A percentile compares a stretch with the other conserved stretches of the same genome.
Conservation (phyloP, 2,113 vertebrate genomes). For the Passer montanus region DNA sequence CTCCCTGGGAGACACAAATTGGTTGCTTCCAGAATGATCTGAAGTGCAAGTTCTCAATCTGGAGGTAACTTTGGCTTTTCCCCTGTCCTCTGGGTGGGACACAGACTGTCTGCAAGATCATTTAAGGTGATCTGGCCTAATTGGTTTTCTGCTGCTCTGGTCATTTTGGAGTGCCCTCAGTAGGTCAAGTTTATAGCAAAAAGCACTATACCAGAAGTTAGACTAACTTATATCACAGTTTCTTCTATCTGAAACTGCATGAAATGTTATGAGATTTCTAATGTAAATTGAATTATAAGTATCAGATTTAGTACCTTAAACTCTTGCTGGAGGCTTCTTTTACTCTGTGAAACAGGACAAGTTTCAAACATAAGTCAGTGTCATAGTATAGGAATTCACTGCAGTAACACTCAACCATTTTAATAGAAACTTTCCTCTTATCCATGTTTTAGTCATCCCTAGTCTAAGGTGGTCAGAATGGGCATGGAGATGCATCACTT, state of each 20-base stretch:
- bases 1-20: background rate
- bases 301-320: background rate
- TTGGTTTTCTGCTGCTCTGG: background rate
- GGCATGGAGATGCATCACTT: background rate
- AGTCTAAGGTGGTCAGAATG: background rate
- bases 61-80: fast-evolving
- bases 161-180: background rate
- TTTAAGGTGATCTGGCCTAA: background rate
- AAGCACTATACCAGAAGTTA: background rate
- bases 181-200: background rate
- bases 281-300: background rate
- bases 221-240: background rate
- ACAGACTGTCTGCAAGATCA: background rate
- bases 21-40: background rate
- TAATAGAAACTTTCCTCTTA: background rate
- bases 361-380: background rate
- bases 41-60: background rate
- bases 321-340: background rate
- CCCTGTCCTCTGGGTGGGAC: background rate
- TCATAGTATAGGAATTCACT: background rate
- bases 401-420: background rate
- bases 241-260: background rate
- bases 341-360: background rate
- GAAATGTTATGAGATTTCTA: background rate
- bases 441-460: background rate